Percentiles rank a stretch among this genome's conserved stretches.
Conservation (phyloP, 2,888 invertebrate genomes). For the Formica aserva region DNA sequence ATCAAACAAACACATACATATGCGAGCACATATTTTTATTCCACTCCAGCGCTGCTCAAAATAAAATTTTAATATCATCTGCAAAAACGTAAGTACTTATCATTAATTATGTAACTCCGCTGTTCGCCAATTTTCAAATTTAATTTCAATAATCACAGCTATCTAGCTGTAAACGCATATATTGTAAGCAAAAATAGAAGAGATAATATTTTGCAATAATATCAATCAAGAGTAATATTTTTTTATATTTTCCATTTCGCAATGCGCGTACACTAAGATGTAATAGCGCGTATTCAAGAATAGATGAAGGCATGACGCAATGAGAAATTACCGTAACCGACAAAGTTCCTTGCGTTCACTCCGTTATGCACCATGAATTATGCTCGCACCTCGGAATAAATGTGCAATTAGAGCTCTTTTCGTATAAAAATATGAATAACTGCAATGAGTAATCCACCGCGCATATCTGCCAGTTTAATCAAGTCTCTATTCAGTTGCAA, state of each 20-base stretch:
- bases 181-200: background rate
- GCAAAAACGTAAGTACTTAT: background rate
- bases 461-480: slow-evolving; percentile 33
- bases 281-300: slow-evolving; percentile 35
- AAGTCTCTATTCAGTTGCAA: slow-evolving; percentile 24
- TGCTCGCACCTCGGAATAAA: slow-evolving; percentile 41
- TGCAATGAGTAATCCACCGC: slow-evolving; percentile 23
- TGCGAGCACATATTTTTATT: background rate
- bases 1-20: background rate
- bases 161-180: background rate
- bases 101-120: background rate
- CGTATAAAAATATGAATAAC: slow-evolving; percentile 35
- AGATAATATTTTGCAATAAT: background rate
- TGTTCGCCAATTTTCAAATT: background rate
- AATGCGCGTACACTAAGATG: background rate
- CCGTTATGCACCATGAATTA: slow-evolving; percentile 54
- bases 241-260: slow-evolving; percentile 16
- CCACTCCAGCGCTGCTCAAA: background rate
- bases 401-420: slow-evolving; percentile 33
- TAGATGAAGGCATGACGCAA: slow-evolving; percentile 58
- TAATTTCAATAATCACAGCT: background rate
- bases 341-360: slow-evolving; percentile 61
- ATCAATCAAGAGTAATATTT: background rate
- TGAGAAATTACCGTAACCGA: slow-evolving; percentile 59
- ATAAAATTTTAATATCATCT: slow-evolving; percentile 10